Conservation (phyloP, 1,140 invertebrate genomes). For the Lordiphosa stackelbergi region DNA sequence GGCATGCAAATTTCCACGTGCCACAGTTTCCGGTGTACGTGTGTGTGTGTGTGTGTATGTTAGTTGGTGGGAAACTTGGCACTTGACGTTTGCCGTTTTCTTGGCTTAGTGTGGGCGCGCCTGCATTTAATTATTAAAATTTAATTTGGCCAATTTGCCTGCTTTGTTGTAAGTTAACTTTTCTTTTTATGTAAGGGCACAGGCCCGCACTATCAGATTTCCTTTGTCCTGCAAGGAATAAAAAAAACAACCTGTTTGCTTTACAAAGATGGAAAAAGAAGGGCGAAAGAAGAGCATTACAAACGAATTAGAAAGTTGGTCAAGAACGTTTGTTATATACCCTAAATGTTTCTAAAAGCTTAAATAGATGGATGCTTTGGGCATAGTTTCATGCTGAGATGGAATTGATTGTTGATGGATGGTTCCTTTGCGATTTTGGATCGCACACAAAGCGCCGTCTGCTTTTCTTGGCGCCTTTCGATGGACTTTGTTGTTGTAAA, state of each 20-base stretch:
- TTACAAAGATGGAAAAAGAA: constrained; percentile 5
- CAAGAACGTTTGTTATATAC: no score
- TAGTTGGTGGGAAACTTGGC: constrained; percentile 3
- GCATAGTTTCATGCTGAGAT: no score
- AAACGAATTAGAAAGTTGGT: no score
- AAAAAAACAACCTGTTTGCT: constrained; percentile 47
- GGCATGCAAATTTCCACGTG: constrained; percentile 72
- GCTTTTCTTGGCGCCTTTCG: no score
- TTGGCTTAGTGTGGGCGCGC: constrained; percentile 25
- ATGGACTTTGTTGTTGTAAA: no score
- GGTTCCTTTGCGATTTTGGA: no score
- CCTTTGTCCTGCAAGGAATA: constrained; percentile 28
- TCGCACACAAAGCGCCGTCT: no score
- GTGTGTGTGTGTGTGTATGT: constrained; percentile 1
- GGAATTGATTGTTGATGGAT: no score
- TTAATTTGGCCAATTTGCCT: constrained; percentile 69
- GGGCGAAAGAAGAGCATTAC: neutral
- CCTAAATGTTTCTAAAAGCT: no score
- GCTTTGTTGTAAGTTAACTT: neutral
- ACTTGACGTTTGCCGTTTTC: constrained; percentile 17
- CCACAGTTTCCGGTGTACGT: constrained; percentile 3
- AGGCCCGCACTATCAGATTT: constrained; percentile 7
- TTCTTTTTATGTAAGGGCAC: constrained; percentile 2
- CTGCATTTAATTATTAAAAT: constrained; percentile 75
- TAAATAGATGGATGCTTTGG: no score